phyloP scores from a whole-genome alignment of 2,797 vertebrate genomes.

The Eremophila alpestris region DNA sequence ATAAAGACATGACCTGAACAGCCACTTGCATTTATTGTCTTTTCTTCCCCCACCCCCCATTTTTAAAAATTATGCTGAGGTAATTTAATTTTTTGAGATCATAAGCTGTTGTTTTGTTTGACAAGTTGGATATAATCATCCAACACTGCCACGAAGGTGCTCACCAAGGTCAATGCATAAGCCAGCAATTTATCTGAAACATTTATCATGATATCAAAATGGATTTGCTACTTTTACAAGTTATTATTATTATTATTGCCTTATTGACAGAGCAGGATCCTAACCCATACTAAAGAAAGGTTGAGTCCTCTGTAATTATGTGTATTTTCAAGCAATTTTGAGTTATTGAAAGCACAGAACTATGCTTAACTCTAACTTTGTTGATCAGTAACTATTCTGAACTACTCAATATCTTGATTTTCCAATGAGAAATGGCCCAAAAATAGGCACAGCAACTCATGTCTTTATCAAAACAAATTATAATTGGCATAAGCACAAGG shows the following conservation, averaged over 20 bases:
- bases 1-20: constrained; percentile 45
- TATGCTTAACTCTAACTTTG: background rate
- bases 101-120: constrained; percentile 48
- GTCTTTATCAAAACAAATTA: background rate
- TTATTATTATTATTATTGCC: constrained; percentile 32
- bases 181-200: constrained; percentile 48
- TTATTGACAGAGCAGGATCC: background rate
- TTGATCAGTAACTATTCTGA: background rate
- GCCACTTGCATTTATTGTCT: constrained; percentile 50
- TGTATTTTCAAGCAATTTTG: background rate
- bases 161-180: background rate
- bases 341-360: background rate
- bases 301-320: background rate
- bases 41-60: background rate
- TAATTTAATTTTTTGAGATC: constrained; percentile 31
- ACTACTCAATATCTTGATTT: background rate
- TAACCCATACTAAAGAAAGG: background rate
- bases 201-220: constrained; percentile 21
- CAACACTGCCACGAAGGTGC: background rate
- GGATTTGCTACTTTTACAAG: constrained; percentile 3
- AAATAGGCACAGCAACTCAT: background rate
- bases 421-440: background rate
- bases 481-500: background rate
- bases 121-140: background rate
- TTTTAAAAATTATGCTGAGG: background rate